phyloP scores from a whole-genome alignment of 2,888 invertebrate genomes.

The Aleiodes testaceus region DNA sequence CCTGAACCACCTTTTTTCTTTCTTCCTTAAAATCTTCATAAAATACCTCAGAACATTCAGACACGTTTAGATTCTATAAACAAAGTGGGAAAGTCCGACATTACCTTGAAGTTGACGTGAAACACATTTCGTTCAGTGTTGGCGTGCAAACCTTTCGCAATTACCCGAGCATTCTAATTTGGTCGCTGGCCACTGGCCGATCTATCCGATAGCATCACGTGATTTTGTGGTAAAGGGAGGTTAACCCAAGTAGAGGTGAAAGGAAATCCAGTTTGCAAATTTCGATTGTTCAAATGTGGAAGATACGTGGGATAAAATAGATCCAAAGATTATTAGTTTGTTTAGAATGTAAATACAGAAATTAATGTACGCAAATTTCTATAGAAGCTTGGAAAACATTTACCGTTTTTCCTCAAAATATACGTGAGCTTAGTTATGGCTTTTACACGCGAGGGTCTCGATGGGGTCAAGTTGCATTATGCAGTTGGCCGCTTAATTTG shows the following conservation, averaged over 20 bases:
- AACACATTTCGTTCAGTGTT: conserved; percentile 61
- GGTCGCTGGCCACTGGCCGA: conserved; percentile 58
- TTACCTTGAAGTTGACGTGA: conserved; percentile 36
- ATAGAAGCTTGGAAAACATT: conserved; percentile 28
- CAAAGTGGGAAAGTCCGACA: conserved; percentile 16
- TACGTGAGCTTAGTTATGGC: conserved; percentile 61
- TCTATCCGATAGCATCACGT: conserved; percentile 67
- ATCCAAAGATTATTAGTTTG: not conserved
- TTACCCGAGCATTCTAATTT: conserved; percentile 68
- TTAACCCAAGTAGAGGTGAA: conserved; percentile 49
- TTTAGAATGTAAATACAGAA: conserved; percentile 3
- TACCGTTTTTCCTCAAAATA: conserved; percentile 53
- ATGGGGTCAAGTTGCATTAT: conserved; percentile 52
- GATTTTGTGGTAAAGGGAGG: conserved; percentile 59
- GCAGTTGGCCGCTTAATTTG: conserved; percentile 56
- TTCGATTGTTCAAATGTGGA: not conserved
- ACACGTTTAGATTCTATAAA: conserved; percentile 9
- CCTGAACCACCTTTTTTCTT: not conserved
- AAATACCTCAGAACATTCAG: conserved; percentile 1
- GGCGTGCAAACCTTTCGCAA: conserved; percentile 67
- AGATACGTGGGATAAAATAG: not conserved
- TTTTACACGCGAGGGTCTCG: conserved; percentile 63
- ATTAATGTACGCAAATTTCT: not conserved
- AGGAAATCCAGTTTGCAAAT: conserved; percentile 33
- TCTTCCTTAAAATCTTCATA: not conserved